Base-by-base conservation (phyloP, 1,140 invertebrate species). In the Glossosoma conforme region DNA sequence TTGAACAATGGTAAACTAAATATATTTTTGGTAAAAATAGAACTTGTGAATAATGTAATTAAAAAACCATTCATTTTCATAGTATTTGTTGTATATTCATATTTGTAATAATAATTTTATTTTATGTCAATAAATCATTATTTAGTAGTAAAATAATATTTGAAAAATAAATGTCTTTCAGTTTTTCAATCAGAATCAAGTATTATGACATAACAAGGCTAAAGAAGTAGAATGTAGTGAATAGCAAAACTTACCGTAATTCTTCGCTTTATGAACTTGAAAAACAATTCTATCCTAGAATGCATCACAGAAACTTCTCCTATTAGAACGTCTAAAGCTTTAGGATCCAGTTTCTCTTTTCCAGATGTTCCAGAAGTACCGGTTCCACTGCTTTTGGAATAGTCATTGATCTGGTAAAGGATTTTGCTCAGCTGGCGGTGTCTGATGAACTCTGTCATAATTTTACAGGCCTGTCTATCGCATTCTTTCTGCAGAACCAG, bases 241-340 rank as follows among this genome's bases (percentile, higher is more conserved):
- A 41, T 21, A 40, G 75, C 74, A 22, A 49, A 42, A 49, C n/a
- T 79, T 69, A 89, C 91, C 60, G 78, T 77, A 11, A 92, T 72
- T 63, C 91, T 79, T 54, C 90, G 77, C 19, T 82, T 77, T 44
- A 98, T 76, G 77, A 98, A 99, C 54, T 85, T 76, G 51, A 93
- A 83, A 67, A 98, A 99, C 0, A 98, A 73, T 67, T 96, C 91
- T 22, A 89, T 81, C 53, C 93, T 77, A 1, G 90, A 85, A 73
- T 95, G 93, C 67, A 97, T 86, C 14, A 97, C 75, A 0, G 93
- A 93, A 37, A 98, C 80, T 74, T 99, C 96, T 13, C 83, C 85
- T 33, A 98, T 80, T 3, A 96, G 72, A 0, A 87, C 78, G 75
- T 98, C 97, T 8, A 96, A 75, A 54, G 91, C 85, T 62, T 92